A percentile compares a stretch with the other conserved stretches of the same genome.
Evolutionary conservation across 2,888 invertebrate species (phyloP).

Genomic region (Chesias legatella): DNA sequence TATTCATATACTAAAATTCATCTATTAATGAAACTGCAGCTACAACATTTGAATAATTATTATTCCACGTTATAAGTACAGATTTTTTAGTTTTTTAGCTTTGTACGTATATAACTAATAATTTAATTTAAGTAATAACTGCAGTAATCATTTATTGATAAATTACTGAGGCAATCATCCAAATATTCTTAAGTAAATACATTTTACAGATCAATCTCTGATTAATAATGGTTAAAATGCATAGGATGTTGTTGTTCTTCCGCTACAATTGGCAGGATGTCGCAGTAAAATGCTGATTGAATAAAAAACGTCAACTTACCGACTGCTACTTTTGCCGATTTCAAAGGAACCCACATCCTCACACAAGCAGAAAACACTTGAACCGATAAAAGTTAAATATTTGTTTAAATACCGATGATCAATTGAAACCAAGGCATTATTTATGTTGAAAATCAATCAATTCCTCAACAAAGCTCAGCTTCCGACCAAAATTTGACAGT

Average conservation of each 20-base stretch:
- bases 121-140: no score
- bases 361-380: slow-evolving; percentile 11
- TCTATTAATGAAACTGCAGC: no score
- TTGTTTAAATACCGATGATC: slow-evolving; percentile 28
- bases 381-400: background rate
- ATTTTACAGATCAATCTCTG: slow-evolving; percentile 22
- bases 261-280: slow-evolving; percentile 67
- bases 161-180: background rate
- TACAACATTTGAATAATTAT: background rate
- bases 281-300: slow-evolving; percentile 49
- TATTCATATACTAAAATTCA: no score
- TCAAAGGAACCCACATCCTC: slow-evolving; percentile 87
- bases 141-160: no score
- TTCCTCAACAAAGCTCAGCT: slow-evolving; percentile 26
- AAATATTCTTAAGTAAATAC: background rate
- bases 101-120: no score
- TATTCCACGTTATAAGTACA: no score
- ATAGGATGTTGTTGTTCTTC: slow-evolving; percentile 68
- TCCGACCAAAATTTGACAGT: slow-evolving; percentile 29
- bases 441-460: slow-evolving; percentile 39
- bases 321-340: slow-evolving; percentile 87
- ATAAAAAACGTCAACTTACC: slow-evolving; percentile 80
- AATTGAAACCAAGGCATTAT: slow-evolving; percentile 35
- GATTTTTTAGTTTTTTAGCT: no score
- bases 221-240: slow-evolving; percentile 58